A percentile compares a stretch with the other conserved stretches of the same genome.
phyloP scores from a whole-genome alignment of 2,113 vertebrate species.

The Tricholaema leucomelas region DNA sequence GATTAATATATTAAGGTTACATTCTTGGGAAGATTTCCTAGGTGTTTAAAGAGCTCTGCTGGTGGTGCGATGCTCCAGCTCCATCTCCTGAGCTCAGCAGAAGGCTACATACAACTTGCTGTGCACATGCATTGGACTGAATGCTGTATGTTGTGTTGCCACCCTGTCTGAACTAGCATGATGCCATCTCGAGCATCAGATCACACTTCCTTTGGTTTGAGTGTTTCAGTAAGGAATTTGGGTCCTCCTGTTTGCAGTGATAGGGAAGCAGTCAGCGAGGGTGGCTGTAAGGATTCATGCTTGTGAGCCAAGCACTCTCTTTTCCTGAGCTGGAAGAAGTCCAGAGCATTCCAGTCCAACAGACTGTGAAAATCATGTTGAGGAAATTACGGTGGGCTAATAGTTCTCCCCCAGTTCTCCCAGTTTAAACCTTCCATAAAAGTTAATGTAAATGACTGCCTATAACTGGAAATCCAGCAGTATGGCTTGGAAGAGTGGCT shows the following conservation, averaged over 20 bases:
- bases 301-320: not conserved
- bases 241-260: not conserved
- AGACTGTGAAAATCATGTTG: not conserved
- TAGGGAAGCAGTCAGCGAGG: not conserved
- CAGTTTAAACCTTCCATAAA: not conserved
- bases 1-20: not conserved
- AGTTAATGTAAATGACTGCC: not conserved
- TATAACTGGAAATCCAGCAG: not conserved
- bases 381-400: not conserved
- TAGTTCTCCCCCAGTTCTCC: not conserved
- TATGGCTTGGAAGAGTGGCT: not conserved
- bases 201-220: not conserved
- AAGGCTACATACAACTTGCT: rapidly evolving
- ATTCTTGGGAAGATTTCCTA: not conserved
- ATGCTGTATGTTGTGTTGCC: rapidly evolving
- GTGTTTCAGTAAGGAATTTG: not conserved
- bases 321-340: not conserved
- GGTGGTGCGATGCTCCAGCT: not conserved
- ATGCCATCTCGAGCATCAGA: not conserved
- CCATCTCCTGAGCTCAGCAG: not conserved
- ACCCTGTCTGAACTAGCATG: not conserved
- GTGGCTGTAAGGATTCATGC: not conserved
- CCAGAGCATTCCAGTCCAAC: not conserved
- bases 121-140: rapidly evolving
- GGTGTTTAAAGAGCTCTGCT: not conserved